Percentiles rank a stretch among this genome's conserved stretches.
phyloP scores from a whole-genome alignment of 2,113 vertebrate species.

The Sylvietta virens region DNA sequence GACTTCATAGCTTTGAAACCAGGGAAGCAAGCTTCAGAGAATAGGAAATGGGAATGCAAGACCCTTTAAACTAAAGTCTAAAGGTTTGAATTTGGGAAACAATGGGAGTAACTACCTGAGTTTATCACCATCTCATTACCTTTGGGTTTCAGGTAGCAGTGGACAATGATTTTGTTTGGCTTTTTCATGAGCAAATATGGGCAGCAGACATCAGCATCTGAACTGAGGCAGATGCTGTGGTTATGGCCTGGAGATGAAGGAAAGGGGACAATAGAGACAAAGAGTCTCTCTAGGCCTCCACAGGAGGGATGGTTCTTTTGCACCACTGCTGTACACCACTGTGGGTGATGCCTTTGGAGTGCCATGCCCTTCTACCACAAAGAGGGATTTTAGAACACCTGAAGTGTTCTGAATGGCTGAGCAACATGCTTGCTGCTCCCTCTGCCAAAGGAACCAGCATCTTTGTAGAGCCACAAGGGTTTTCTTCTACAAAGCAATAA shows the following conservation, averaged over 20 bases:
- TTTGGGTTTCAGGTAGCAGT: background rate
- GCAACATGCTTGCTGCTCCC: background rate
- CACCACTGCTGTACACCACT: background rate
- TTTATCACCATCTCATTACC: background rate
- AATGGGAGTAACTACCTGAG: background rate
- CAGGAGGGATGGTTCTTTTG: background rate
- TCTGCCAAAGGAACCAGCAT: background rate
- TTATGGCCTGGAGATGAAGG: background rate
- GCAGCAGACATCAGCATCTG: background rate
- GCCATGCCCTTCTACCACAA: background rate
- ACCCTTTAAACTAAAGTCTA: background rate
- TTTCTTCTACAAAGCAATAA: background rate
- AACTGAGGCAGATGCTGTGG: background rate
- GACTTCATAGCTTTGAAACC: conserved; percentile 2
- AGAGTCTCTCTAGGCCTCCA: background rate
- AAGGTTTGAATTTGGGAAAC: background rate
- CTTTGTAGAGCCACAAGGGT: background rate
- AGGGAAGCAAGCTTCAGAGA: background rate
- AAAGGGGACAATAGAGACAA: background rate
- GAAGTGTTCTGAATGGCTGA: background rate
- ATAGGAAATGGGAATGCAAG: background rate
- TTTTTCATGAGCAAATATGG: background rate
- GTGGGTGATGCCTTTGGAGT: background rate
- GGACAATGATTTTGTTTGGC: background rate
- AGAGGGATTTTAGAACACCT: background rate